A percentile compares a stretch with the other conserved stretches of the same genome.
Evolutionary conservation across 2,797 vertebrate species (phyloP).

Genomic region (Enteromius afrohamiltoni): DNA sequence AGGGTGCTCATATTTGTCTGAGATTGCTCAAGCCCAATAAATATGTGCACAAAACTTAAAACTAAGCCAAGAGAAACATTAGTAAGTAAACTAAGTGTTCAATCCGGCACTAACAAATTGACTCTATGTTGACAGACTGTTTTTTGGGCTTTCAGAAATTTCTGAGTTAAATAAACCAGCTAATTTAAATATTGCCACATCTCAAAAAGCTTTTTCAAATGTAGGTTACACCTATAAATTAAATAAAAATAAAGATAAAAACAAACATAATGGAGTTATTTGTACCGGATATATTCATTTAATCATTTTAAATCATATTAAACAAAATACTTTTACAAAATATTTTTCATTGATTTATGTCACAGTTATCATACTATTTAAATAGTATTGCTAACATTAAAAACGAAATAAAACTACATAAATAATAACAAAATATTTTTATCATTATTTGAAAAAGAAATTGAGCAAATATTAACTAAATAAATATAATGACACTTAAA

Average conservation of each 20-base stretch:
- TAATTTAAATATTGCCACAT: neutral
- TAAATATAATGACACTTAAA: neutral
- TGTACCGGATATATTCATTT: neutral
- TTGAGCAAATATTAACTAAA: neutral
- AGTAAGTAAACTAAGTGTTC: neutral
- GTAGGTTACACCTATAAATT: too few species aligned
- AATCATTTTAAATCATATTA: neutral
- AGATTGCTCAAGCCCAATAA: slow-evolving; percentile 9
- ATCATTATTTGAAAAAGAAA: neutral
- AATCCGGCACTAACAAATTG: neutral
- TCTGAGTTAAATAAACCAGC: neutral
- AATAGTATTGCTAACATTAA: neutral
- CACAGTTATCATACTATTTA: neutral
- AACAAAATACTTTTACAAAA: too few species aligned
- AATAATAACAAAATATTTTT: neutral
- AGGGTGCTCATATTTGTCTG: slow-evolving; percentile 18
- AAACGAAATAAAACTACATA: neutral
- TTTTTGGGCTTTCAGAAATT: neutral
- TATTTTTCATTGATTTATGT: neutral
- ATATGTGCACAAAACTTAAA: neutral
- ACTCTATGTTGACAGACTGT: neutral
- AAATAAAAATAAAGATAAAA: neutral
- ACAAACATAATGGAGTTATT: neutral
- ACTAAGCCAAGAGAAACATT: neutral
- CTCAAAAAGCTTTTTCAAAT: neutral